Evolutionary conservation across 1,140 invertebrate genomes (phyloP).

Genomic region (Teleopsis dalmanni): DNA sequence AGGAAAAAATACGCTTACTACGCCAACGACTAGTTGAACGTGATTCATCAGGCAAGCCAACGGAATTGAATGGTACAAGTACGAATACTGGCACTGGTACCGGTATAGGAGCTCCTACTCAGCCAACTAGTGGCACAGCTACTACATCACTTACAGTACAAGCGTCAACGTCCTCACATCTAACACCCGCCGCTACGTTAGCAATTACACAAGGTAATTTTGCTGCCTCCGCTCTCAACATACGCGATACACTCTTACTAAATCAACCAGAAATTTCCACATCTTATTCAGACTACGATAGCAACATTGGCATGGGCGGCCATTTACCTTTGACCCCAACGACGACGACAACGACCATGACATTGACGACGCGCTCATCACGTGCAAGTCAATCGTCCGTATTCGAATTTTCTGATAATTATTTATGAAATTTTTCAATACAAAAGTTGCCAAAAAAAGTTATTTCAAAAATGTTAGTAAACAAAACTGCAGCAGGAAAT

Average conservation of each 20-base stretch:
- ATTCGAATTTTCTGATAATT: conserved; percentile 81
- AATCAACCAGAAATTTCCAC: conserved; percentile 35
- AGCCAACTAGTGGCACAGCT: conserved; percentile 4
- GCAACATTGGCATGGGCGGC: conserved; percentile 58
- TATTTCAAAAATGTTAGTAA: no score
- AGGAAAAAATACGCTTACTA: conserved; percentile 74
- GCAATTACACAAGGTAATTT: conserved; percentile 50
- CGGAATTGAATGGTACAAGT: conserved; percentile 46
- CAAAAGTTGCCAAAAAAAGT: no score
- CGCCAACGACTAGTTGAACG: conserved; percentile 71
- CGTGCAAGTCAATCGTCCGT: conserved; percentile 66
- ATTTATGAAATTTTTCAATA: conserved; percentile 51
- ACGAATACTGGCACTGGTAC: conserved; percentile 14
- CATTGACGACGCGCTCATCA: conserved; percentile 57
- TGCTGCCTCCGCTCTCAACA: conserved; percentile 54
- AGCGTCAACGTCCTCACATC: conserved; percentile 23
- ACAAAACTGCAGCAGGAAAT: no score
- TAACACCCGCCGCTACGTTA: conserved; percentile 37
- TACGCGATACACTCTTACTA: background rate
- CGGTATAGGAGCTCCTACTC: conserved; percentile 5
- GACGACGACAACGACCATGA: conserved; percentile 2
- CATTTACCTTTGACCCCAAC: conserved; percentile 45
- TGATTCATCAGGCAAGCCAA: conserved; percentile 47
- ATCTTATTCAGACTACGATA: conserved; percentile 68
- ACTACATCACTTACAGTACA: conserved; percentile 12